These are phyloP conservation scores for Rhynchonycteris naso DNA, from an alignment of 2,797 vertebrate genomes.

Conservation along the genomic window DNA sequence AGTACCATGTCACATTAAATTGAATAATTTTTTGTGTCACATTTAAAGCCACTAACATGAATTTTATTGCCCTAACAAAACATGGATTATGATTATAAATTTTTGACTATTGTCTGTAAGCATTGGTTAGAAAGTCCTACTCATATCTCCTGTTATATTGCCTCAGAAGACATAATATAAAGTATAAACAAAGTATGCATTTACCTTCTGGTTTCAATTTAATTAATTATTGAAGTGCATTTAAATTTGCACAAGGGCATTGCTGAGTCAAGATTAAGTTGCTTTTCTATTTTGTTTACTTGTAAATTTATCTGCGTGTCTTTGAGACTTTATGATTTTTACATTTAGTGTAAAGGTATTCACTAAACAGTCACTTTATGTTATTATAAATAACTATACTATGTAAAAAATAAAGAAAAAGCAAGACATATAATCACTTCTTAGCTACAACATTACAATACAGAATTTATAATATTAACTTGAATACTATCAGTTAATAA, in stretches of 20 bases:
- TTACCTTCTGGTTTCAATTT: constrained; percentile 69
- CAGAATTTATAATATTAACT: background rate
- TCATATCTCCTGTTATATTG: background rate
- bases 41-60: background rate
- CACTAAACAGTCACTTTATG: background rate
- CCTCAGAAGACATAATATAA: background rate
- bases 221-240: background rate
- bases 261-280: background rate
- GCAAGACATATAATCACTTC: background rate
- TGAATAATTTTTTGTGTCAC: background rate
- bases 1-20: background rate
- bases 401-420: constrained; percentile 12
- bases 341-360: constrained; percentile 30
- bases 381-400: background rate
- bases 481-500: background rate
- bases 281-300: constrained; percentile 53
- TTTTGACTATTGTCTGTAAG: background rate
- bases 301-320: background rate
- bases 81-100: background rate
- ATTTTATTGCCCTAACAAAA: background rate
- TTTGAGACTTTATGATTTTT: constrained; percentile 18
- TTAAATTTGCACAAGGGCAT: constrained; percentile 50
- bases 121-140: constrained; percentile 5
- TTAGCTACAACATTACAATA: background rate
- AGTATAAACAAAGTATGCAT: constrained; percentile 47